Percentiles rank a stretch among this genome's conserved stretches.
phyloP scores from a whole-genome alignment of 2,888 invertebrate species.

The Portevinia maculata region DNA sequence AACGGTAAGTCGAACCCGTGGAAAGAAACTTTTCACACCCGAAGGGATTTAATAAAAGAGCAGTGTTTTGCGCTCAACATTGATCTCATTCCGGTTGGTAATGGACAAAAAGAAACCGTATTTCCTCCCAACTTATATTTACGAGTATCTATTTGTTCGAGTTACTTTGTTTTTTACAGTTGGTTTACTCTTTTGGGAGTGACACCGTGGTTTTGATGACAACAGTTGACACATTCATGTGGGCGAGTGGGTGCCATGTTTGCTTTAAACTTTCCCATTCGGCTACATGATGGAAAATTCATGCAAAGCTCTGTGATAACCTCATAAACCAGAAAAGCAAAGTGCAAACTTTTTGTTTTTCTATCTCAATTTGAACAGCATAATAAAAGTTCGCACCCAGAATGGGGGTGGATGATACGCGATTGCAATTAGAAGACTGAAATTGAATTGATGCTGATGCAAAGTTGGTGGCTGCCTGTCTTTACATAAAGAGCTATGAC shows the following conservation, averaged over 20 bases:
- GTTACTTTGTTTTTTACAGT: slow-evolving; percentile 70
- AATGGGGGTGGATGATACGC: not conserved
- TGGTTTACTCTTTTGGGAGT: slow-evolving; percentile 64
- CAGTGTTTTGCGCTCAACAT: slow-evolving; percentile 48
- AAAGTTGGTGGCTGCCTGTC: slow-evolving; percentile 38
- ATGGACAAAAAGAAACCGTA: slow-evolving; percentile 7
- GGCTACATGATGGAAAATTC: slow-evolving; percentile 8
- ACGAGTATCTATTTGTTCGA: slow-evolving; percentile 22
- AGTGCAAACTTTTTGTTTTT: slow-evolving; percentile 23
- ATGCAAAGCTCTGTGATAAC: slow-evolving; percentile 1
- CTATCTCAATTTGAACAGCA: slow-evolving; percentile 22
- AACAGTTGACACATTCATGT: slow-evolving; percentile 64
- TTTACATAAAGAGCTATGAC: slow-evolving; percentile 22
- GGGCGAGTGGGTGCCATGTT: slow-evolving; percentile 15
- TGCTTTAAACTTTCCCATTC: slow-evolving; percentile 34
- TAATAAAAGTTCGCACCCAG: slow-evolving; percentile 26
- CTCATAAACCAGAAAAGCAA: not conserved
- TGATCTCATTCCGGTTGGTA: slow-evolving; percentile 56
- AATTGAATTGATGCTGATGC: slow-evolving; percentile 67
- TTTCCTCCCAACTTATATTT: slow-evolving; percentile 5
- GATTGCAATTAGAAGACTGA: slow-evolving; percentile 71
- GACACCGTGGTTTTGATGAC: slow-evolving; percentile 62
- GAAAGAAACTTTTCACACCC: slow-evolving; percentile 51
- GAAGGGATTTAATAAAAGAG: slow-evolving; percentile 14
- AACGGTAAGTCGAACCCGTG: slow-evolving; percentile 36